Evolutionary conservation across 2,113 vertebrate genomes (phyloP), one percentile per base, ranked within the genome.

Genomic region (Pachypanchax playfairii): DNA sequence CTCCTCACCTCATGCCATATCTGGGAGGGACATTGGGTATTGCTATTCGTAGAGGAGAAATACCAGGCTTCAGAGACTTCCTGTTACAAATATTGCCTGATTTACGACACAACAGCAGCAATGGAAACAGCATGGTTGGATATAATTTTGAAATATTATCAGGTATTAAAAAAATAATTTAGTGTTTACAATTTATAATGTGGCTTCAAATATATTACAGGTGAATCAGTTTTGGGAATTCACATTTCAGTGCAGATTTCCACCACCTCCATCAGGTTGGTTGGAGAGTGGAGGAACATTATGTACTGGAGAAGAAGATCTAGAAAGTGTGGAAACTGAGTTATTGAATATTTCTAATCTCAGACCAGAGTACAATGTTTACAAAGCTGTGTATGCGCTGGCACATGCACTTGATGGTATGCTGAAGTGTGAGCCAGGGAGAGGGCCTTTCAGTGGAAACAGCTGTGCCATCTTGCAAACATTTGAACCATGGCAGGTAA

Each of bases 341-440:
- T 84, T 82, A n/a, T 52, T 75, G 42, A 83, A 90, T 33, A 52
- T 85, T 17, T 82, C 79, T 13, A 54, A 75, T 13, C 84, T 82
- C 52, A 71, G 80, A 53, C 69, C 86, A 17, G 85, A 90, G 4
- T 92, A 91, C 22, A 91, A 91, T 47, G 70, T 89, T 2, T 90
- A 91, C 63, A 91, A 91, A 35, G 91, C 90, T 49, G 90, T 91
- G 48, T 91, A 92, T 63, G 83, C 90, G 26, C 48, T 76, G 59
- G 73, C 66, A 0, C 53, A 70, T 18, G 70, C 81, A 1, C 73
- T 84, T 6, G n/a, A 84, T 62, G 36, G 72, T 3, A 39, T 84
- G 59, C 46, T 80, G 42, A 43, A 5, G 1, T 83, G 81, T 24
- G 41, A 21, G 15, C 46, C 70, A 44, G 73, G 41, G 8, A 44